phyloP scores from a whole-genome alignment of 2,888 invertebrate genomes.

The Sinhomidia bicolor region DNA sequence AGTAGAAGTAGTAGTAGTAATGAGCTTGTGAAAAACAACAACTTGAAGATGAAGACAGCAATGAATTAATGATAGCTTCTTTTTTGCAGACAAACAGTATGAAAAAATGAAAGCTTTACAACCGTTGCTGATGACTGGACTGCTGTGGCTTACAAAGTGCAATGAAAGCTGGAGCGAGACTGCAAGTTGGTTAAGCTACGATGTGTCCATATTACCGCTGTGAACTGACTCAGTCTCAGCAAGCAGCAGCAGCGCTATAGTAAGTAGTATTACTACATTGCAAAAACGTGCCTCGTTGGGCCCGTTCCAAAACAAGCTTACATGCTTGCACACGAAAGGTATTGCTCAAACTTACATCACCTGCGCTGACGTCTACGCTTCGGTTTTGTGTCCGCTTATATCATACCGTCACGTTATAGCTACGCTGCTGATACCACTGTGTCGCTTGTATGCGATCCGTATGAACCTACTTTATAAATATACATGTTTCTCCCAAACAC shows the following conservation, averaged over 20 bases:
- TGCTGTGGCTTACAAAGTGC: not conserved
- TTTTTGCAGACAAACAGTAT: not conserved
- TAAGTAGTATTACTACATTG: not conserved
- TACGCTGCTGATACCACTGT: not conserved
- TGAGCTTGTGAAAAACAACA: not conserved
- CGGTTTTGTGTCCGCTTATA: not conserved
- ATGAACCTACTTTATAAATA: too few relatives aligned
- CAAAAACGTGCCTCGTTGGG: not conserved
- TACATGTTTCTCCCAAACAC: conserved; percentile 12
- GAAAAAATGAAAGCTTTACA: not conserved
- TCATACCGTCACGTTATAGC: not conserved
- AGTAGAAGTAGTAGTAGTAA: too few relatives aligned
- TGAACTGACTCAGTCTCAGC: too few relatives aligned
- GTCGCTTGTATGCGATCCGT: not conserved
- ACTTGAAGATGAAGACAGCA: not conserved
- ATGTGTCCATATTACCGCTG: not conserved
- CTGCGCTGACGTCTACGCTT: conserved; percentile 52
- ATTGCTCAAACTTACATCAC: conserved; percentile 60
- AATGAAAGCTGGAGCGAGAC: conserved; percentile 16
- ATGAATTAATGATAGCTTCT: not conserved
- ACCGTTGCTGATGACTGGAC: not conserved
- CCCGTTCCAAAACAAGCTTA: not conserved
- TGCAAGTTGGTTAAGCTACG: not conserved
- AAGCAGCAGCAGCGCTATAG: too few relatives aligned
- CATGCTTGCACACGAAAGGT: not conserved